Percentiles rank a stretch among this genome's conserved stretches.
These are phyloP conservation scores for Dryomyza anilis DNA, from an alignment of 2,888 invertebrate genomes.

Conservation along the genomic window DNA sequence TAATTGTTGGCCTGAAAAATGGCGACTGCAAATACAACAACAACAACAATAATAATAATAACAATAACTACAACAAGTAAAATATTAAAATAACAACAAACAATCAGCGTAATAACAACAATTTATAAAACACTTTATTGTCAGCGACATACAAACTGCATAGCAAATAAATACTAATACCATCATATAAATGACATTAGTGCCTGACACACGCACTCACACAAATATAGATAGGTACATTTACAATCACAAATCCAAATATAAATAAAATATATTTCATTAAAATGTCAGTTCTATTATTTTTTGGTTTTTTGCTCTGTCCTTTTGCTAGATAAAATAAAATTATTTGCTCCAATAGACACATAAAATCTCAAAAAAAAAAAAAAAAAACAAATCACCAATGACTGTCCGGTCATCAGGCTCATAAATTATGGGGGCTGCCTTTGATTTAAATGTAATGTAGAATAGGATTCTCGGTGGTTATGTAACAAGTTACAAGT, in stretches of 20 bases:
- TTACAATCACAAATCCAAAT: slow-evolving; percentile 11
- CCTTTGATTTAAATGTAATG: slow-evolving; percentile 9
- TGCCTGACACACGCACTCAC: neutral
- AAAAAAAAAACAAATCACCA: slow-evolving; percentile 21
- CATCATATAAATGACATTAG: slow-evolving; percentile 9
- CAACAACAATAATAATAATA: neutral
- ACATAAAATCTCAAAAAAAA: no score
- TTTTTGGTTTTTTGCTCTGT: neutral
- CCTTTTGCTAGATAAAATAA: slow-evolving; percentile 11
- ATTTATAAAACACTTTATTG: slow-evolving; percentile 25
- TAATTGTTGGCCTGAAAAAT: no score
- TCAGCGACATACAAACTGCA: slow-evolving; percentile 34
- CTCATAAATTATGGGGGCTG: no score
- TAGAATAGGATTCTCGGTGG: neutral
- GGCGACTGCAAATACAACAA: no score
- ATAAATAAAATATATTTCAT: slow-evolving; percentile 19
- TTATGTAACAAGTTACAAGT: no score
- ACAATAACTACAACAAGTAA: neutral
- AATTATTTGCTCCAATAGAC: slow-evolving; percentile 19
- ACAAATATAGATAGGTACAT: slow-evolving; percentile 6
- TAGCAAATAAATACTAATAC: slow-evolving; percentile 33
- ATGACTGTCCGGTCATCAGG: no score
- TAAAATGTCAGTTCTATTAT: no score
- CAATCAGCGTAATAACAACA: no score
- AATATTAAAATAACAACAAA: no score